Evolutionary conservation across 1,140 invertebrate genomes (phyloP).

Genomic region (Melipona quadrifasciata): DNA sequence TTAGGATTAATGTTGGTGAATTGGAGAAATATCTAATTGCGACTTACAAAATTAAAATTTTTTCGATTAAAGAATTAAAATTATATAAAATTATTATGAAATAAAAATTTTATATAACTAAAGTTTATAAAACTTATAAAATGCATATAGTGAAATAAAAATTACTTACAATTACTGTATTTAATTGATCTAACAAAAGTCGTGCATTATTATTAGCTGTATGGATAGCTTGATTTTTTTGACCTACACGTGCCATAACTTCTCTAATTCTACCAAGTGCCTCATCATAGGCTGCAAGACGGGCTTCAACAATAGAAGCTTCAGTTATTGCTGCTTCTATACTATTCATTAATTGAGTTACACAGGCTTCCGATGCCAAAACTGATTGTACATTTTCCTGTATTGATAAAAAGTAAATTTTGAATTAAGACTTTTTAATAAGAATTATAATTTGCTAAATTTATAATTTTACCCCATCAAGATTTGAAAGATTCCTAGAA

Average conservation of each 20-base stretch:
- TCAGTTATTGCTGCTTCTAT: constrained; percentile 91
- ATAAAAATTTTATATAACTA: constrained; percentile 20
- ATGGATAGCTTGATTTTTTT: constrained; percentile 95
- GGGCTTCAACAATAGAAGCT: constrained; percentile 88
- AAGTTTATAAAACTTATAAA: constrained; percentile 37
- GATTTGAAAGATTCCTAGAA: constrained; percentile 89
- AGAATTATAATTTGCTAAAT: constrained; percentile 61
- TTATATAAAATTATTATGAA: constrained; percentile 1
- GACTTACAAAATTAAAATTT: constrained; percentile 75
- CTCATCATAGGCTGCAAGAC: constrained; percentile 90
- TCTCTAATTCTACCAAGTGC: constrained; percentile 91
- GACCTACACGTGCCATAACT: constrained; percentile 94
- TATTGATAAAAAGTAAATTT: constrained; percentile 26
- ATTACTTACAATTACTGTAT: constrained; percentile 89
- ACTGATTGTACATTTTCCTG: constrained; percentile 93
- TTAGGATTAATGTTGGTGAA: constrained; percentile 84
- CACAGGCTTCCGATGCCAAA: constrained; percentile 91
- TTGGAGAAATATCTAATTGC: constrained; percentile 88
- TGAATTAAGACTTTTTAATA: not conserved
- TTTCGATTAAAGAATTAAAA: not conserved
- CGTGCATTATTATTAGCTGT: constrained; percentile 93
- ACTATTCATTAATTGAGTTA: constrained; percentile 92
- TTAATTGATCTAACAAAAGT: constrained; percentile 89
- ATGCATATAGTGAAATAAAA: not conserved
- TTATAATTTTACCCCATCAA: constrained; percentile 93